Conservation (phyloP, 2,113 vertebrate species). For the Camelus dromedarius region DNA sequence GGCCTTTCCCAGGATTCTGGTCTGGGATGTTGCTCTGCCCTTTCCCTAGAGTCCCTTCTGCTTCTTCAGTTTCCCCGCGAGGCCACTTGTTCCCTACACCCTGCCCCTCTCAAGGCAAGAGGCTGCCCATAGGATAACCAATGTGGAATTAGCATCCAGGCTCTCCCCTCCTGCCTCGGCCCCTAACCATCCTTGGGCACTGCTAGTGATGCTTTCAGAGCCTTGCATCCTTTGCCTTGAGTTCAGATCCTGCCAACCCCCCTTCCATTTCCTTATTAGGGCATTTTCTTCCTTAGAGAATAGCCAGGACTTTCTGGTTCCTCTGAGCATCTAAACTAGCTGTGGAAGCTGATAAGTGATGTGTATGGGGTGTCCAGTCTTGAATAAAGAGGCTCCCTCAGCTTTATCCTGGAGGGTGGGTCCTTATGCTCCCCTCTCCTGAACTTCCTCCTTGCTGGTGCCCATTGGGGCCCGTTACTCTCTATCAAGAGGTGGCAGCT, state of each 20-base stretch:
- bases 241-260: not conserved
- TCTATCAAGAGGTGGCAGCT: constrained; percentile 36
- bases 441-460: not conserved
- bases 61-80: not conserved
- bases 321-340: not conserved
- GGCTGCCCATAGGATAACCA: not conserved
- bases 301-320: not conserved
- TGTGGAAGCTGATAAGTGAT: not conserved
- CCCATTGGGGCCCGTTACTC: not conserved
- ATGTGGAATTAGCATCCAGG: not conserved
- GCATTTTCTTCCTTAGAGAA: constrained; percentile 13
- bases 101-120: not conserved
- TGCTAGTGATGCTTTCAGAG: not conserved
- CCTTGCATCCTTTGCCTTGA: not conserved
- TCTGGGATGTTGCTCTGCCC: not conserved
- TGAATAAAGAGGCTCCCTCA: not conserved
- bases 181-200: not conserved
- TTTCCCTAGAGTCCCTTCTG: not conserved
- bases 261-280: not conserved
- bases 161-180: no score
- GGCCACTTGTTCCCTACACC: not conserved
- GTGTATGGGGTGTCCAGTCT: no score
- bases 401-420: not conserved
- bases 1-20: not conserved
- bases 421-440: not conserved